Evolutionary conservation across 2,113 vertebrate genomes (phyloP).

Genomic region (Taxidea taxus): DNA sequence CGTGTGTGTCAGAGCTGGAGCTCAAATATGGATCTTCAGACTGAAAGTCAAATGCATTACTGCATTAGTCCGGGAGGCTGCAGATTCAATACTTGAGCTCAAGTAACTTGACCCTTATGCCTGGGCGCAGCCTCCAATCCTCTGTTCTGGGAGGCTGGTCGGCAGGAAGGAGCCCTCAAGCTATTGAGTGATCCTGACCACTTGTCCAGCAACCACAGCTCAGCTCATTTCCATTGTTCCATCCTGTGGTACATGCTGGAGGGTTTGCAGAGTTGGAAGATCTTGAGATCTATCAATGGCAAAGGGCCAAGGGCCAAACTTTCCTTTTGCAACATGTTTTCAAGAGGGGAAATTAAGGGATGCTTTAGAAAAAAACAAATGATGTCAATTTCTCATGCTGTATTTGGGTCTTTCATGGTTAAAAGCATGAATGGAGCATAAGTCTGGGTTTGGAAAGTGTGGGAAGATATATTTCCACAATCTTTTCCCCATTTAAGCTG

Average conservation of each 20-base stretch:
- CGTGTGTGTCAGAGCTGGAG: background rate
- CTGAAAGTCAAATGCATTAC: background rate
- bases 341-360: background rate
- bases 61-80: background rate
- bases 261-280: background rate
- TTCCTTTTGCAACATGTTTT: background rate
- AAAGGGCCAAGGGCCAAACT: background rate
- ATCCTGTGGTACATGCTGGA: background rate
- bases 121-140: background rate
- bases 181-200: background rate
- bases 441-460: background rate
- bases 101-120: background rate
- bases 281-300: background rate
- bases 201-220: background rate
- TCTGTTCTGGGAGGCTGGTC: background rate
- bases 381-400: background rate
- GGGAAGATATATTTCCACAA: background rate
- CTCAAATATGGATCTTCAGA: background rate
- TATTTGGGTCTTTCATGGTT: background rate
- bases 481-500: background rate
- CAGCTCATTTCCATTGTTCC: background rate
- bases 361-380: background rate
- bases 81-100: background rate
- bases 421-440: constrained; percentile 33
- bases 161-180: background rate